Evolutionary conservation across 2,888 invertebrate species (phyloP).

Genomic region (Lasius fuliginosus): DNA sequence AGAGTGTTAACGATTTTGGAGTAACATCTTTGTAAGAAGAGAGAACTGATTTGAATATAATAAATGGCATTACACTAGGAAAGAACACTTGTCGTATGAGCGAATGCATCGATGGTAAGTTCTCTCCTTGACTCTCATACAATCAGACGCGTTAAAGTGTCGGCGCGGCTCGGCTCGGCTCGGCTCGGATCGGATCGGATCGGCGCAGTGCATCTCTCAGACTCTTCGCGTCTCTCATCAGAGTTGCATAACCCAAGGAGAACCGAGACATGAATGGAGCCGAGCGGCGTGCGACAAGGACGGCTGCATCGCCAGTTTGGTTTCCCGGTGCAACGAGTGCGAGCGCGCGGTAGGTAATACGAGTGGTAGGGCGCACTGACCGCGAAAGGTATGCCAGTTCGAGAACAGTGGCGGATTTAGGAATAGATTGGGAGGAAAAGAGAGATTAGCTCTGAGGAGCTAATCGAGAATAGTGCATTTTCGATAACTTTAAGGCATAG

Average conservation of each 20-base stretch:
- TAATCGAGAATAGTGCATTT: neutral
- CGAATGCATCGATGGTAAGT: conserved; percentile 32
- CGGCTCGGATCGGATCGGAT: conserved; percentile 48
- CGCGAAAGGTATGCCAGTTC: conserved; percentile 37
- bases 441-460: conserved; percentile 16
- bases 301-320: conserved; percentile 61
- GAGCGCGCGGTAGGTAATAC: conserved; percentile 38
- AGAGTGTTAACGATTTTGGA: conserved; percentile 9
- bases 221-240: conserved; percentile 68
- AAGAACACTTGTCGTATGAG: conserved; percentile 9
- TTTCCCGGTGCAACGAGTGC: conserved; percentile 74
- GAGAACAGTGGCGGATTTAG: conserved; percentile 50
- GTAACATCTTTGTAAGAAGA: conserved; percentile 1
- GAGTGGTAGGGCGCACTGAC: conserved; percentile 58
- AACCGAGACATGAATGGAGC: conserved; percentile 80
- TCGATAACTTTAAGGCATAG: neutral
- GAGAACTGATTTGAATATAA: conserved; percentile 12
- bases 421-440: conserved; percentile 49
- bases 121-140: neutral
- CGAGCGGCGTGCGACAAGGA: conserved; percentile 73
- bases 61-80: conserved; percentile 26
- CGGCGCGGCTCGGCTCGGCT: conserved; percentile 58
- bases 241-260: conserved; percentile 78
- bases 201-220: conserved; percentile 45
- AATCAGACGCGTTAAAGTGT: conserved; percentile 64